Evolutionary conservation across 2,113 vertebrate genomes (phyloP).

Genomic region (Misgurnus anguillicaudatus): DNA sequence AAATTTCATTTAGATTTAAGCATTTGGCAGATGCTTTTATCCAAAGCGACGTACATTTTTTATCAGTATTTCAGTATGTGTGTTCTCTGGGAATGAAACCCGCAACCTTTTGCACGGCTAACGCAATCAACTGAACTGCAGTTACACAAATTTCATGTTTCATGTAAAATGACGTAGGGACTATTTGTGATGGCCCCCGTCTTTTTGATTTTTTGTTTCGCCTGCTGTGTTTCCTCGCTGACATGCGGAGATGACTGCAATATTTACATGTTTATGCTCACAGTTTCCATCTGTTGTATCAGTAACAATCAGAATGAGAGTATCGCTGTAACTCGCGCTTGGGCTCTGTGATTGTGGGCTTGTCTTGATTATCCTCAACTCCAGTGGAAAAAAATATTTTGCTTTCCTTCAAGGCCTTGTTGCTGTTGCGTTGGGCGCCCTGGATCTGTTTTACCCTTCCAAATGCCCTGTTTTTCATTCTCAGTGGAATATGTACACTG

Average conservation of each 20-base stretch:
- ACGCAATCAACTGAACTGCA: too few relatives aligned
- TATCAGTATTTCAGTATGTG: too few relatives aligned
- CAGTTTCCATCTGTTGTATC: slow-evolving; percentile 81
- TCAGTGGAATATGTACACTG: background rate
- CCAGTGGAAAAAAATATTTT: slow-evolving; percentile 48
- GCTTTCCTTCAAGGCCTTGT: slow-evolving; percentile 70
- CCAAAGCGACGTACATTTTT: too few relatives aligned
- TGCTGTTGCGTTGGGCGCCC: slow-evolving; percentile 52
- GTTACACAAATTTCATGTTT: too few relatives aligned
- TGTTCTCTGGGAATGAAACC: too few relatives aligned
- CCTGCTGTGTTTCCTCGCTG: slow-evolving; percentile 48
- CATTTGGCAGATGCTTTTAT: too few relatives aligned
- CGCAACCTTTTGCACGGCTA: too few relatives aligned
- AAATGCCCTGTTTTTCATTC: slow-evolving; percentile 43
- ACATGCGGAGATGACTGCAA: slow-evolving; percentile 67
- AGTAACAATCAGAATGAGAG: slow-evolving; percentile 74
- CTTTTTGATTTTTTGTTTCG: slow-evolving; percentile 44
- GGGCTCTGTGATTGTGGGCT: slow-evolving; percentile 77
- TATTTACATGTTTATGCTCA: slow-evolving; percentile 80
- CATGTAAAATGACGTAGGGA: background rate
- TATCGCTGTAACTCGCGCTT: slow-evolving; percentile 70
- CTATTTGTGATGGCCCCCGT: background rate
- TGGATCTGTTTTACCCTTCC: slow-evolving; percentile 49
- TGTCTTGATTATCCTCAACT: slow-evolving; percentile 72
- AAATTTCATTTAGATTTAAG: background rate